Evolutionary conservation across 1,140 invertebrate species (phyloP).

Genomic region (Nylanderia fulva): DNA sequence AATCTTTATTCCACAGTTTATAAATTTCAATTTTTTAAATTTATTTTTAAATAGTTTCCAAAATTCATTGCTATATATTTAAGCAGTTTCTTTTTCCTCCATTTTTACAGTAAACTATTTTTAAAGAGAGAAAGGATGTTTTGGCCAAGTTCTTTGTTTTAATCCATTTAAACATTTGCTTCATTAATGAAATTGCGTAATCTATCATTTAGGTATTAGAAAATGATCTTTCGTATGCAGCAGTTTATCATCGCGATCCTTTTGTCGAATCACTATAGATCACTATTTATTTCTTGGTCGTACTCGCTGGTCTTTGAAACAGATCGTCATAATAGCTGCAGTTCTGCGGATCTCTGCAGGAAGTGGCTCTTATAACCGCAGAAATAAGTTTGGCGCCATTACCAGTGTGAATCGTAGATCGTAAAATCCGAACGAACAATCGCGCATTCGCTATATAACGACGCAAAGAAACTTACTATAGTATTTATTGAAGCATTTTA

Average conservation of each 20-base stretch:
- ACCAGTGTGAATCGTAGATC: conserved; percentile 11
- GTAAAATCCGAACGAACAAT: conserved; percentile 35
- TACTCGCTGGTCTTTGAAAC: neutral
- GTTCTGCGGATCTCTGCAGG: conserved; percentile 2
- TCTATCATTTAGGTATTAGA: conserved; percentile 3
- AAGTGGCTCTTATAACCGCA: neutral
- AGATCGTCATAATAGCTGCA: neutral
- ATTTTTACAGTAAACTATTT: neutral
- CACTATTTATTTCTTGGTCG: neutral
- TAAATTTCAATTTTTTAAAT: no score
- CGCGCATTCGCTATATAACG: conserved; percentile 12
- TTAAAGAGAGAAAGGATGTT: neutral
- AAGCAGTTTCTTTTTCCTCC: neutral
- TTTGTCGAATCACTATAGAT: conserved; percentile 26
- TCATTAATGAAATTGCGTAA: neutral
- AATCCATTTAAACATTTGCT: conserved; percentile 11
- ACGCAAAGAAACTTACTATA: neutral
- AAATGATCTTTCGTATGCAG: conserved; percentile 1
- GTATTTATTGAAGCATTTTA: conserved; percentile 38
- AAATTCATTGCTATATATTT: neutral
- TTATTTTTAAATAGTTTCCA: neutral
- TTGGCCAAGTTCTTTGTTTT: neutral
- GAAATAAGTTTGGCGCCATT: conserved; percentile 11
- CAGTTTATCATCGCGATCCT: neutral
- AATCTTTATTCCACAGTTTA: no score